Base-by-base conservation (phyloP, 1,140 invertebrate genomes). In the Drosophila serrata region DNA sequence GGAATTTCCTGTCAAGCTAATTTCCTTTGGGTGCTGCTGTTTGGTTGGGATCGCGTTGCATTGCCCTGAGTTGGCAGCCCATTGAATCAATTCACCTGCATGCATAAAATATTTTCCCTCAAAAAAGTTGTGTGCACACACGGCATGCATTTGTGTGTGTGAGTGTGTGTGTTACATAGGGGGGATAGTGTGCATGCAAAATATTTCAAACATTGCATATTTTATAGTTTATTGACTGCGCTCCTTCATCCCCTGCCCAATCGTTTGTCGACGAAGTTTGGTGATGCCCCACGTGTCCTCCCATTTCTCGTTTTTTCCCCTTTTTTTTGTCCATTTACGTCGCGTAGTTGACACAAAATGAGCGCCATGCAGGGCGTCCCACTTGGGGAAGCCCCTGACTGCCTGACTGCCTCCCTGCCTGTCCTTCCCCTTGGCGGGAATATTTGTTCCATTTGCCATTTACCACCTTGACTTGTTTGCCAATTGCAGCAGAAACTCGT, bases 51-150 rank as follows among this genome's bases (percentile, higher is more conserved):
- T 61, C 27, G 65, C 46, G 46, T 53, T 67, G 60, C 60, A 27
- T 31, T 39, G 60, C 60, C 46, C 48, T 33, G 57, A 67, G 63
- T 59, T 81, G 79, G 79, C 79, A 82, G 79, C 79, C 77, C 81
- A 82, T 87, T 82, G 84, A 87, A 88, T 87, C 80, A 88, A 88
- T 88, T 88, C 84, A 88, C 84, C 84, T 88, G 84, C 80, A 88
- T 88, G 84, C 84, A 88, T 88, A 88, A 88, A 82, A 88, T 88
- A 88, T 88, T 82, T 86, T 74, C 73, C 43, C 57, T 73, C 48
- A 62, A 75, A 69, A 80, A 74, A 73, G 45, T 31, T 49, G 27
- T 43, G 46, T 35, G 53, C 56, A 69, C 39, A 43, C 22, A 15
- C 39, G 29, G n/a, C n/a, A 24, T 19, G 35, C 24, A 51, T 24